Conservation (phyloP, 2,797 vertebrate species). For the Pyrocephalus nanus region DNA sequence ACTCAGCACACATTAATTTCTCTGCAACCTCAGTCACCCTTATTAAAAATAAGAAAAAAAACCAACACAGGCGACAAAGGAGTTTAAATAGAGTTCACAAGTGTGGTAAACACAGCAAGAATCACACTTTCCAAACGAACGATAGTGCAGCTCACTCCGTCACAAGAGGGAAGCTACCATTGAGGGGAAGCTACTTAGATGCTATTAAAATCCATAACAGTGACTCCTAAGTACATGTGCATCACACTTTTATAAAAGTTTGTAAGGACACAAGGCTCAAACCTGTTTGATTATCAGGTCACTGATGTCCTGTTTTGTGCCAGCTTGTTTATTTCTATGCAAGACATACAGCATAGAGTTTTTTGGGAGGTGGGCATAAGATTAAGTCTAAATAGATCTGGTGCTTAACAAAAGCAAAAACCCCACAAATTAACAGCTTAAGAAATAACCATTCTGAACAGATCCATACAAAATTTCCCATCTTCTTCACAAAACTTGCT, state of each 20-base stretch:
- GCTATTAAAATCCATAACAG: constrained; percentile 87
- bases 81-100: constrained; percentile 86
- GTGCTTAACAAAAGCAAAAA: constrained; percentile 60
- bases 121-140: constrained; percentile 87
- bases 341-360: constrained; percentile 79
- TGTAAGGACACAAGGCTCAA: constrained; percentile 77
- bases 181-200: constrained; percentile 85
- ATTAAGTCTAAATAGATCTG: constrained; percentile 67
- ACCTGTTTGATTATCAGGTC: constrained; percentile 81
- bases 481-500: background rate
- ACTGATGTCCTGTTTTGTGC: constrained; percentile 77
- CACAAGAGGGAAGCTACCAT: constrained; percentile 79
- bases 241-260: constrained; percentile 77
- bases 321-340: constrained; percentile 82
- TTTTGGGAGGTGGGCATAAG: constrained; percentile 68
- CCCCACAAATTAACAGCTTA: constrained; percentile 7
- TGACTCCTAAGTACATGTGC: constrained; percentile 81
- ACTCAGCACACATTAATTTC: constrained; percentile 92
- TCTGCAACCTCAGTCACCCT: constrained; percentile 87
- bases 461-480: background rate
- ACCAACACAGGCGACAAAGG: constrained; percentile 86
- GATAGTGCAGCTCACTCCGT: constrained; percentile 81
- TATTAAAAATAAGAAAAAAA: constrained; percentile 82
- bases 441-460: constrained; percentile 36
- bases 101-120: constrained; percentile 88